Base-by-base conservation (phyloP, 2,113 vertebrate species). In the Cromileptes altivelis region DNA sequence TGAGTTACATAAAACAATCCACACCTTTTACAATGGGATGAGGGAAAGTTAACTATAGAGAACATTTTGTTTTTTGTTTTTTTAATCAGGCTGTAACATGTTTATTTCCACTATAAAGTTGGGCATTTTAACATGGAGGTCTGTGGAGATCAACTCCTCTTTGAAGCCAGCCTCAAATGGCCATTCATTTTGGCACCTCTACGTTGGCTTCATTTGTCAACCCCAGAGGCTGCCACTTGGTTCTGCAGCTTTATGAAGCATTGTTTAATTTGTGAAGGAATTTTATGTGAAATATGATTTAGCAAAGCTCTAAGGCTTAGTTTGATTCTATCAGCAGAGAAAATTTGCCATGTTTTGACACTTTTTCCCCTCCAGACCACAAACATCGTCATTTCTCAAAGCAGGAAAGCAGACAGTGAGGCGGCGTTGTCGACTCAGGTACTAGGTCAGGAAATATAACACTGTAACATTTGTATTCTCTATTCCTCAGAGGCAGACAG, bases 381-480 rank as follows among this genome's bases (percentile, higher is more conserved):
- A 67, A 52, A 68, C 37, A 42, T 21, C 9, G 2, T 13, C 49
- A 40, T 81, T 61, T 50, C 56, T 70, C 17, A 52, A 5, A 40
- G 23, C 49, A 81, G 13, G 63, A 27, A 64, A 40, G 23, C 49
- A 81, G 13, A 70, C 50, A 64, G 13, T 11, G 18, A 57, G 78
- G 37, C 15, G 21, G 17, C 40, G 40, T 14, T 21, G 45, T 76
- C 68, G 50, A 8, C 14, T 3, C 57, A 78, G 63, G 47, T 25
- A 19, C 42, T 2, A 3, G 13, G 30, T 73, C 58, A 75, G 40
- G 56, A 79, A 68, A 72, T 25, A 25, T 6, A 21, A 65, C 6
- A 30, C 23, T 57, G 14, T 58, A 14, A 23, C 27, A 52, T 56
- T 65, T 52, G 27, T 3, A 12, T 27, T 40, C 18, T 75, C 1